Evolutionary conservation across 2,888 invertebrate genomes (phyloP).

Genomic region (Drosophila anomalata): DNA sequence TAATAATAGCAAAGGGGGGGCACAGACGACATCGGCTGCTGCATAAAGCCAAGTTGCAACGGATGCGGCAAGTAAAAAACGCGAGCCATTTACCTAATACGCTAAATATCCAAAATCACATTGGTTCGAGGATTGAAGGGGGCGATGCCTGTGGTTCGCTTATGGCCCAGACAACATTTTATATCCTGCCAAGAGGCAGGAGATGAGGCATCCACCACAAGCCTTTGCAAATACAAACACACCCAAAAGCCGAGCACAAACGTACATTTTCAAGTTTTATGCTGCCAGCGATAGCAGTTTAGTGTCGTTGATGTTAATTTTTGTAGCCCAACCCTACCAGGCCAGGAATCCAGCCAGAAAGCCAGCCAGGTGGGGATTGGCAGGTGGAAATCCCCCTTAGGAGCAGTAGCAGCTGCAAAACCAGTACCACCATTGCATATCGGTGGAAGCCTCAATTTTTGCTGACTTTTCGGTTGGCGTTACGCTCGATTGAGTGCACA

Average conservation of each 20-base stretch:
- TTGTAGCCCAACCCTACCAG: conserved; percentile 54
- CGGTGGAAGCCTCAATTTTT: conserved; percentile 64
- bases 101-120: conserved; percentile 80
- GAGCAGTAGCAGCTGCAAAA: conserved; percentile 13
- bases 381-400: conserved; percentile 8
- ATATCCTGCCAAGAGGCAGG: conserved; percentile 52
- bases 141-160: conserved; percentile 18
- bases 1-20: conserved; percentile 13
- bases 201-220: conserved; percentile 16
- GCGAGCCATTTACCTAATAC: conserved; percentile 76
- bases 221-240: conserved; percentile 7
- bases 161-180: conserved; percentile 64
- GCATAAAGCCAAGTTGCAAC: conserved; percentile 56
- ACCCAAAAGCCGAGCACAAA: neutral
- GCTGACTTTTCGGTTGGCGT: conserved; percentile 75
- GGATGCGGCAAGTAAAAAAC: conserved; percentile 77
- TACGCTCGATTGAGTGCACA: conserved; percentile 78
- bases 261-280: conserved; percentile 65
- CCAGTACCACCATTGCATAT: conserved; percentile 55
- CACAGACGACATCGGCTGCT: conserved; percentile 24
- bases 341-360: conserved; percentile 8
- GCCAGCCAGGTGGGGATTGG: conserved; percentile 5
- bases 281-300: conserved; percentile 69
- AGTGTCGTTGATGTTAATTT: conserved; percentile 76
- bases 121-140: conserved; percentile 46